Evolutionary conservation across 2,113 vertebrate genomes (phyloP), one percentile per base, ranked within the genome.

Genomic region (Oplegnathus fasciatus): DNA sequence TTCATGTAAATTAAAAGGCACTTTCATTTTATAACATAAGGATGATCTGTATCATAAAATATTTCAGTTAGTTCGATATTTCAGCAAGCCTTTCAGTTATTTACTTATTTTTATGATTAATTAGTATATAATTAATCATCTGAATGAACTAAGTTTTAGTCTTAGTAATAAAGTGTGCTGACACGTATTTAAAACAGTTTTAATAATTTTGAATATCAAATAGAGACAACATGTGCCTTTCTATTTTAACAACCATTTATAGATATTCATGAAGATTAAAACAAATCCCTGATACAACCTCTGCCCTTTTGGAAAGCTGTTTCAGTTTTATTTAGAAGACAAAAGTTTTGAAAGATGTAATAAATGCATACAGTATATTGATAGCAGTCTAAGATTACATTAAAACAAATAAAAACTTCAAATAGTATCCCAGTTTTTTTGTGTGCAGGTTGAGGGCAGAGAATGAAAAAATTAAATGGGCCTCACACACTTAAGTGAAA

Each of bases 201-300:
- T 11, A 26, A 0, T 50, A 55, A 67, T 69, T 44, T 14, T 30
- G 5, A 44, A 46, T 48, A 50, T 46, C 15, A 5, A 66, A 57
- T 9, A 50, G 0, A 28, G 8, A 58, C 2, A 77, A 52, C 3
- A 24, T 30, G 17, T 52, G 5, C 20, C 7, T 79, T 75, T 58
- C 9, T 80, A 34, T 62, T 83, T 48, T n/a, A 44, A 3, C 30
- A 50, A 61, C 14, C 22, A 66, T 55, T 28, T 64, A 46, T 46
- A 57, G 62, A 89, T 64, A 37, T 68, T 85, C 5, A 57, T 30
- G 13, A 52, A 34, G 22, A 72, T 74, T 68, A 44, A 67, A 87
- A 34, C 13, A 80, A 64, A 89, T 46, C 24, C 15, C n/a, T 65
- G 15, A 72, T 10, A 48, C 5, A 60, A 32, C 40, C 18, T 81